These are phyloP conservation scores for Scotopteryx bipunctaria DNA, from an alignment of 2,888 invertebrate species.

Conservation along the genomic window DNA sequence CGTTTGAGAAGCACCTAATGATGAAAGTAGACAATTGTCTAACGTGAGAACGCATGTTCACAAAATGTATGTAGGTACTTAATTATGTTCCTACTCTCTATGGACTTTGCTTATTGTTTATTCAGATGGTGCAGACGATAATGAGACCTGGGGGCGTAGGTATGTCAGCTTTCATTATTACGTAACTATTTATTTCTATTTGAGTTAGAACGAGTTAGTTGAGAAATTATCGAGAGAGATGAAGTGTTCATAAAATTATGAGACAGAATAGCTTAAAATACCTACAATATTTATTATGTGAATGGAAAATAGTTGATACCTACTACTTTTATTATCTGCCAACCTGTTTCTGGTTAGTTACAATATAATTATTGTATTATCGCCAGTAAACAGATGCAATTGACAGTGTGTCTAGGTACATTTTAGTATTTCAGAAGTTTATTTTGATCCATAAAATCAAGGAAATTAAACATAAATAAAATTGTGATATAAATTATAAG, in stretches of 20 bases:
- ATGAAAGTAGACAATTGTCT: too few species aligned
- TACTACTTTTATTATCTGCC: not conserved
- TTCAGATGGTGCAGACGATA: conserved; percentile 12
- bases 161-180: conserved; percentile 7
- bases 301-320: not conserved
- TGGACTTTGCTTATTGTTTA: conserved; percentile 14
- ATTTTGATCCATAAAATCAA: too few species aligned
- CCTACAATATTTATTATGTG: not conserved
- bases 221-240: not conserved
- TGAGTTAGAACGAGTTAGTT: not conserved
- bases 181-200: conserved; percentile 9
- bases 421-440: too few species aligned
- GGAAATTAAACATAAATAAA: too few species aligned
- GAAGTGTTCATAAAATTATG: not conserved
- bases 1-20: too few species aligned
- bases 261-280: not conserved
- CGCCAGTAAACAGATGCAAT: too few species aligned
- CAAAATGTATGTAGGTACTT: too few species aligned
- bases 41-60: too few species aligned
- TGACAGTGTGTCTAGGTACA: too few species aligned
- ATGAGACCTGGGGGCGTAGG: conserved; percentile 2
- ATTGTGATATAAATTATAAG: too few species aligned
- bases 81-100: not conserved
- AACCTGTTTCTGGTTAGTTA: not conserved
- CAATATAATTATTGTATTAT: too few species aligned